Conservation (phyloP, 2,888 invertebrate species). For the Schizaphis graminum region DNA sequence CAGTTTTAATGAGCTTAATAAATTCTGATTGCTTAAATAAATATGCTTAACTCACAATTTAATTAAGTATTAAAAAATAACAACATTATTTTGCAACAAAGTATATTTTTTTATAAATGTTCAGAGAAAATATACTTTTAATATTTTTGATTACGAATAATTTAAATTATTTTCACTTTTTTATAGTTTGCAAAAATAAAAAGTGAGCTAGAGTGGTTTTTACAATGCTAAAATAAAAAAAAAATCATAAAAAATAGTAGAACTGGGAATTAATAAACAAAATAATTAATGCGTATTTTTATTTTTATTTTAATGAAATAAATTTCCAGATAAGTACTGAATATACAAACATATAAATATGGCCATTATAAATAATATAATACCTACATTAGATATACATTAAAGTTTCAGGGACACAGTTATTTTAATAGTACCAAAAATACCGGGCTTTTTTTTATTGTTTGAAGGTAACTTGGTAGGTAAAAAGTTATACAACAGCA, state of each 20-base stretch:
- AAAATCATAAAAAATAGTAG: conserved; percentile 10
- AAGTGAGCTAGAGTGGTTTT: neutral
- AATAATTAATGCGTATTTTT: neutral
- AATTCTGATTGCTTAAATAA: neutral
- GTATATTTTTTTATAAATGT: neutral
- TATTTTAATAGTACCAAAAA: conserved; percentile 18
- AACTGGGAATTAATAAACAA: conserved; percentile 13
- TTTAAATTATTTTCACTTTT: neutral
- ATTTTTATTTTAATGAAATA: neutral
- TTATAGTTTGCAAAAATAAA: conserved; percentile 23
- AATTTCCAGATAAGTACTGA: conserved; percentile 16
- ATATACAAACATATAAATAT: neutral
- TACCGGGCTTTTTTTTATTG: conserved; percentile 12
- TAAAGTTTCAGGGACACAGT: conserved; percentile 7
- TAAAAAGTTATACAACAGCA: conserved; percentile 11
- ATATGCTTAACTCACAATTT: neutral
- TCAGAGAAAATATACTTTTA: neutral
- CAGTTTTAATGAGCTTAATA: neutral
- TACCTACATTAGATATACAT: conserved; percentile 13
- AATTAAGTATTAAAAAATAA: neutral
- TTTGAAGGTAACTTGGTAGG: conserved; percentile 10
- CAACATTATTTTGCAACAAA: neutral
- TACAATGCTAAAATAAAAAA: neutral
- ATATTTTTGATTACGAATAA: neutral
- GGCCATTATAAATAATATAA: conserved; percentile 6